A percentile compares a stretch with the other conserved stretches of the same genome.
Evolutionary conservation across 2,113 vertebrate genomes (phyloP).

Genomic region (Okapia johnstoni): DNA sequence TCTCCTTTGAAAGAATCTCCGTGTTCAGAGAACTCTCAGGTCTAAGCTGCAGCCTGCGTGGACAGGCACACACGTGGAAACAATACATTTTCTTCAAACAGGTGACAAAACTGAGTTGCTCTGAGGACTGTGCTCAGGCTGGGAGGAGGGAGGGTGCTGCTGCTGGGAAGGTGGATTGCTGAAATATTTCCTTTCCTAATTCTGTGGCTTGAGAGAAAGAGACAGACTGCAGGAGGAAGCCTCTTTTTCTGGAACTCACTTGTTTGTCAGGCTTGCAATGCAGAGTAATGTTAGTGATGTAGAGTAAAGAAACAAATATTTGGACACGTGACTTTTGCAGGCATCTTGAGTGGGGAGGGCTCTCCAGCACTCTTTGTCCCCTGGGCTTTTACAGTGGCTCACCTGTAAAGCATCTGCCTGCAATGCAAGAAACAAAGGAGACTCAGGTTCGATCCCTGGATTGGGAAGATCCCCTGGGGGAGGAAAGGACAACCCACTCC

Average conservation of each 20-base stretch:
- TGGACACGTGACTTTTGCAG: neutral
- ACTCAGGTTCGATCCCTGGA: neutral
- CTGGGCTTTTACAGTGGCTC: neutral
- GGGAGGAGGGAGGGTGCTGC: neutral
- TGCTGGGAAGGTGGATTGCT: neutral
- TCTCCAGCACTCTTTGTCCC: too few relatives aligned
- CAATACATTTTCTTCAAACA: neutral
- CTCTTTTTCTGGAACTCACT: neutral
- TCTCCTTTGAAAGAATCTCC: neutral
- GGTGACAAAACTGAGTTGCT: neutral
- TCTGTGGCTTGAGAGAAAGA: neutral
- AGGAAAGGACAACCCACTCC: neutral
- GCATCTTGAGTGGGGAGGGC: accelerated
- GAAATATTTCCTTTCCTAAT: neutral
- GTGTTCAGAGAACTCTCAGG: neutral
- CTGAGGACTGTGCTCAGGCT: neutral
- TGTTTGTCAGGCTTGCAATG: neutral
- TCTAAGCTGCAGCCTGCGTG: neutral
- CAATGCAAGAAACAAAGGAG: neutral
- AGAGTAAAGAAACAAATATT: neutral
- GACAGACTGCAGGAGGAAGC: neutral
- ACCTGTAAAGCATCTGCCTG: neutral
- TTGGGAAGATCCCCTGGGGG: neutral
- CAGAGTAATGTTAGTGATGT: neutral
- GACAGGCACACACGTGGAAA: neutral